Evolutionary conservation across 2,113 vertebrate species (phyloP).

Genomic region (Cricetomys ansorgei): DNA sequence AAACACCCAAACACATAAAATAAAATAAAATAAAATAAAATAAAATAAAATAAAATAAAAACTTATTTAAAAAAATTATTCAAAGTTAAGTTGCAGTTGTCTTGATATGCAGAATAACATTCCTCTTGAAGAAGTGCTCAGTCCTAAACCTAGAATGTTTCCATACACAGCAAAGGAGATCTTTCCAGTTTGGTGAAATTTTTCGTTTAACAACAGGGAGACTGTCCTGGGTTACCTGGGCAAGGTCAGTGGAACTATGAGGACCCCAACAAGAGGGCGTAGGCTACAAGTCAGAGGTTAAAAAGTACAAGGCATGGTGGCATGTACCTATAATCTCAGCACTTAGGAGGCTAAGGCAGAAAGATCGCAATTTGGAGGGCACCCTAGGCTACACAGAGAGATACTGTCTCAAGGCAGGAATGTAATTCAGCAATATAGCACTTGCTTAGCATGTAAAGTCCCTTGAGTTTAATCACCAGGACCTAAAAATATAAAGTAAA

Average conservation of each 20-base stretch:
- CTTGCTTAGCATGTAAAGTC: too few relatives aligned
- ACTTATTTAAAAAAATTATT: neutral
- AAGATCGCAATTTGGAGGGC: neutral
- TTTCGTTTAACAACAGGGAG: neutral
- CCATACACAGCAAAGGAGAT: neutral
- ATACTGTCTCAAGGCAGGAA: neutral
- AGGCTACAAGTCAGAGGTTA: neutral
- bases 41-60: neutral
- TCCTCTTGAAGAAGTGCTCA: neutral
- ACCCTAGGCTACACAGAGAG: neutral
- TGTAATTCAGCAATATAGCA: neutral
- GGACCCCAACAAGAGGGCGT: neutral
- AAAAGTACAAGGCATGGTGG: neutral
- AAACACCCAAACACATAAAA: neutral
- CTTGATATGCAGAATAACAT: neutral
- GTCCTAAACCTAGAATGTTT: neutral
- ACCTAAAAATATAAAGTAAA: neutral
- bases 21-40: too few relatives aligned
- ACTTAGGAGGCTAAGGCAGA: neutral
- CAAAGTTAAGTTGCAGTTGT: neutral
- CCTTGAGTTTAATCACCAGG: neutral
- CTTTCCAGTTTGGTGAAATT: neutral
- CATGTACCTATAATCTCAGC: too few relatives aligned
- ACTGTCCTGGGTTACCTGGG: neutral
- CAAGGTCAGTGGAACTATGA: neutral